phyloP scores from a whole-genome alignment of 2,888 invertebrate species.

The Meandrusa payeni region DNA sequence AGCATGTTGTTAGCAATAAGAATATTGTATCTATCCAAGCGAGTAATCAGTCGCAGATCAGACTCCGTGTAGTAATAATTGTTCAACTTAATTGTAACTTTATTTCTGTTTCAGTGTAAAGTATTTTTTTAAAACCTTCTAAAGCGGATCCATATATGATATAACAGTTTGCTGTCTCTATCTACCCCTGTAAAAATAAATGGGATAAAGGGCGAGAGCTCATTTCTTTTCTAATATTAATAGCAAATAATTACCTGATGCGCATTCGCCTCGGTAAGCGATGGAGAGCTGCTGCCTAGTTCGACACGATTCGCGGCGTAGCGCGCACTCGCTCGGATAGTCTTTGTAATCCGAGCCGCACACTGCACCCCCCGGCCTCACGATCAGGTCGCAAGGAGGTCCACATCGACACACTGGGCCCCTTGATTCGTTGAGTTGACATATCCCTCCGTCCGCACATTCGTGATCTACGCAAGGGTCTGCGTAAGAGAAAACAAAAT shows the following conservation, averaged over 20 bases:
- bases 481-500: conserved; percentile 57
- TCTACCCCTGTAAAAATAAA: too few relatives aligned
- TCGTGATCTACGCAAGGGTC: conserved; percentile 92
- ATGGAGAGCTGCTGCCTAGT: conserved; percentile 87
- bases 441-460: conserved; percentile 90
- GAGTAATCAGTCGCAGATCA: too few relatives aligned
- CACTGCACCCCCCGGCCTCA: conserved; percentile 83
- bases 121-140: too few relatives aligned
- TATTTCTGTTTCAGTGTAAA: too few relatives aligned
- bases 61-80: too few relatives aligned
- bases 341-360: conserved; percentile 90
- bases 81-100: too few relatives aligned
- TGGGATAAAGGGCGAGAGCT: too few relatives aligned
- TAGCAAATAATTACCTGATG: conserved; percentile 84
- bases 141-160: too few relatives aligned
- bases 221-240: too few relatives aligned
- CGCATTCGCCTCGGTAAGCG: conserved; percentile 91
- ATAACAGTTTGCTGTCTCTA: too few relatives aligned
- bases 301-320: conserved; percentile 89
- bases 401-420: conserved; percentile 90
- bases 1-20: too few relatives aligned
- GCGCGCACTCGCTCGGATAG: conserved; percentile 90
- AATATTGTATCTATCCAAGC: too few relatives aligned
- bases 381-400: conserved; percentile 87
- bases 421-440: conserved; percentile 89